These are phyloP conservation scores for Argentina silus DNA, from an alignment of 2,797 vertebrate genomes.

Conservation along the genomic window DNA sequence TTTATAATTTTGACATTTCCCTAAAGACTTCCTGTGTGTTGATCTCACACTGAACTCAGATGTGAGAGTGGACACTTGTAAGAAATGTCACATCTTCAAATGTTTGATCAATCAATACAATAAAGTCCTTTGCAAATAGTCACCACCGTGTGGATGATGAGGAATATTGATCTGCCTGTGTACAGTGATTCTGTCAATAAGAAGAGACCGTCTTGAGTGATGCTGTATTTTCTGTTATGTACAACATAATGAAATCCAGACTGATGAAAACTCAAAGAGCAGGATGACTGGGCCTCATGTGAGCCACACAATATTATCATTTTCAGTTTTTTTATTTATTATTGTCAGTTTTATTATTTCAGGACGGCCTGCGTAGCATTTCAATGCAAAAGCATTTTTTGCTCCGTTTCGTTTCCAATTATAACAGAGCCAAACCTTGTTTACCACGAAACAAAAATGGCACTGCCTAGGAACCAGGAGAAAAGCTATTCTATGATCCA, in stretches of 20 bases:
- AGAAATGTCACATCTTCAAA: not conserved
- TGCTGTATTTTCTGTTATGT: not conserved
- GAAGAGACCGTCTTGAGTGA: not conserved
- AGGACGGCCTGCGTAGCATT: too few relatives aligned
- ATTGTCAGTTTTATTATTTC: too few relatives aligned
- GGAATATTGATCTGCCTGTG: not conserved
- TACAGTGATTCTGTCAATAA: not conserved
- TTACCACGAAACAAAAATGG: too few relatives aligned
- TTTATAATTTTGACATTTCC: not conserved
- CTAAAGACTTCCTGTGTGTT: too few relatives aligned
- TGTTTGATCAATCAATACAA: slow-evolving; percentile 11
- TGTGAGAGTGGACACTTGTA: not conserved
- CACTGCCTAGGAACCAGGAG: too few relatives aligned
- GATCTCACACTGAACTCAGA: not conserved
- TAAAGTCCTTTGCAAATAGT: not conserved
- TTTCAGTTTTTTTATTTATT: too few relatives aligned
- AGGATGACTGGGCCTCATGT: not conserved
- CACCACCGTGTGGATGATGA: not conserved
- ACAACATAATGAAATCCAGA: not conserved
- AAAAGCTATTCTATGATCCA: not conserved
- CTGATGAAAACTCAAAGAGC: not conserved
- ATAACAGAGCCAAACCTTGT: too few relatives aligned
- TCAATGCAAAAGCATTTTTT: too few relatives aligned
- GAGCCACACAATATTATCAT: too few relatives aligned
- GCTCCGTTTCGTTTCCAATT: too few relatives aligned